These are phyloP conservation scores for Trinorchestia longiramus DNA, from an alignment of 1,140 invertebrate genomes.

Conservation along the genomic window DNA sequence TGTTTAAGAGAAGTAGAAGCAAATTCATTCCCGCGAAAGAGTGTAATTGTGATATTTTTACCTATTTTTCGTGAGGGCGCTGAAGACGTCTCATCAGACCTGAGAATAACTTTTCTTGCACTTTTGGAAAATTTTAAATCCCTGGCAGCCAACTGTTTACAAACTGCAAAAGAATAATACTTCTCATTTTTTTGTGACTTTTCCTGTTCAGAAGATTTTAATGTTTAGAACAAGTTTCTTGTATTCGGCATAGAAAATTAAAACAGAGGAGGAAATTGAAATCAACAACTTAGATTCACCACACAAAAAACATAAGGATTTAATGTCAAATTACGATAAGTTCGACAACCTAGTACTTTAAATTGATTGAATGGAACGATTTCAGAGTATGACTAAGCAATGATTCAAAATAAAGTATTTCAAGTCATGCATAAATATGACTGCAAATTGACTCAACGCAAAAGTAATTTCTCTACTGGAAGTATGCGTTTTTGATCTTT, in stretches of 20 bases:
- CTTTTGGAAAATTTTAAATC: background rate
- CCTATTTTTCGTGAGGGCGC: background rate
- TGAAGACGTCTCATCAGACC: background rate
- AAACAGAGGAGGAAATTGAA: background rate
- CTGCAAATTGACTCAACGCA: too few species aligned
- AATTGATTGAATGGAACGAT: too few species aligned
- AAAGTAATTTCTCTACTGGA: too few species aligned
- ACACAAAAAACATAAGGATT: too few species aligned
- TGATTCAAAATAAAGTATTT: too few species aligned
- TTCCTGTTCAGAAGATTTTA: background rate
- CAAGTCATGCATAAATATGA: too few species aligned
- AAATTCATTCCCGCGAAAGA: background rate
- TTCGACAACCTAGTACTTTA: too few species aligned
- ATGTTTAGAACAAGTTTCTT: background rate
- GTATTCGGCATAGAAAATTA: background rate
- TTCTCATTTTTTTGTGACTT: background rate
- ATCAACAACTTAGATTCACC: too few species aligned
- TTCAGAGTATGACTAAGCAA: too few species aligned
- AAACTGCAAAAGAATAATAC: background rate
- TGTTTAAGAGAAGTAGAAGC: background rate
- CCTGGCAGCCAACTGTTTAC: background rate
- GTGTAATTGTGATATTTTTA: background rate
- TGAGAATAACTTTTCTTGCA: background rate
- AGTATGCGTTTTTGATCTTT: too few species aligned
- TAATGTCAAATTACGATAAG: too few species aligned